Evolutionary conservation across 2,797 vertebrate species (phyloP), one percentile per base, ranked within the genome.

Genomic region (Clarias pachynema): DNA sequence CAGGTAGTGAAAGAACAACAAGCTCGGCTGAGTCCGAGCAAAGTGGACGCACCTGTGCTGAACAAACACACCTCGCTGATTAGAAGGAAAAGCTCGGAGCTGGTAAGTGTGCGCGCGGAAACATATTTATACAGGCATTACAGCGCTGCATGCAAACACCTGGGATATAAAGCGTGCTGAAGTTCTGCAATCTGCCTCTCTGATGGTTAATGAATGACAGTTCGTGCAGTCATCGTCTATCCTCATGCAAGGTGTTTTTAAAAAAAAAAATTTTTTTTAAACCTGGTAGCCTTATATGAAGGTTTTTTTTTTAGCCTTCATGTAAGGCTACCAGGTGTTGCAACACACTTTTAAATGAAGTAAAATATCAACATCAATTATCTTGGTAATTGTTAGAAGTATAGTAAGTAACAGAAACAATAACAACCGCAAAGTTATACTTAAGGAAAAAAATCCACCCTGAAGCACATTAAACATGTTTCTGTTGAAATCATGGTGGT

Each of bases 101-200:
- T 2, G 73, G 89, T 89, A 77, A 89, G 87, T 88, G 26, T 77
- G 22, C 34, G 22, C 34, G 62, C 60, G 20, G 63, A 65, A 65
- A 79, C 22, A 7, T 44, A 18, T 20, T 26, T n/a, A 16, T 26
- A 15, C 29, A 26, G 4, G 18, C 22, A 63, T 65, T 63, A 79
- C 20, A 24, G 56, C 31, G 6, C 10, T 29, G 78, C 16, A 29
- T 53, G 40, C 37, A 49, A 80, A 80, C 40, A 80, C 15, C 37
- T 65, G 24, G 14, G n/a, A 15, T 63, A 2, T 3, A 9, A 26
- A 63, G 7, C 5, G 60, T 49, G 37, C 34, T 29, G 1, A 29
- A 49, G 40, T 14, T 53, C n/a, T 15, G 29, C 34, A 18, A 26
- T 34, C 57, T 29, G 16, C 57, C 24, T 6, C 7, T 3, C 16